A percentile compares a stretch with the other conserved stretches of the same genome.
Evolutionary conservation across 1,140 invertebrate genomes (phyloP).

Genomic region (Rhagoletis pomonella): DNA sequence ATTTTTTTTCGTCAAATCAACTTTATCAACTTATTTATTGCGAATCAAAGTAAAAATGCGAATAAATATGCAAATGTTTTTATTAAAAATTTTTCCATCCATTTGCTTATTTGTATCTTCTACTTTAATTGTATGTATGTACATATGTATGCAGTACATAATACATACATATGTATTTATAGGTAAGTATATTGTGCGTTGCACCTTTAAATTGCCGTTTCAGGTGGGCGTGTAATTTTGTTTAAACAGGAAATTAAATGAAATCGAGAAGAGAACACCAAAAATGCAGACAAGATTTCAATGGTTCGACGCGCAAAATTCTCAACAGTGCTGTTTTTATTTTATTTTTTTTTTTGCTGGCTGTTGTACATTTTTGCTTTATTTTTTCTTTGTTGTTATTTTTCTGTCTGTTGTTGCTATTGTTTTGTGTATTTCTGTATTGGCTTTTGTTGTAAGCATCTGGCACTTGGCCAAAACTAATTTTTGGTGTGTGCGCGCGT

Average conservation of each 20-base stretch:
- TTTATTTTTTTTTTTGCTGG: too few species aligned
- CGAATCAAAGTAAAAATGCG: too few species aligned
- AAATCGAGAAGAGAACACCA: background rate
- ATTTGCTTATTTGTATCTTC: background rate
- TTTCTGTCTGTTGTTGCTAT: background rate
- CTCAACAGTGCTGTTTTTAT: background rate
- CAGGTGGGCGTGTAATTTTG: conserved; percentile 44
- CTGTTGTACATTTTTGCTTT: background rate
- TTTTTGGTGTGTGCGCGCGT: background rate
- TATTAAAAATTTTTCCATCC: background rate
- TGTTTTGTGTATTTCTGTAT: background rate
- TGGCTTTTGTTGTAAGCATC: background rate
- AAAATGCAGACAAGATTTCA: background rate
- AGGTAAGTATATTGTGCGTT: background rate
- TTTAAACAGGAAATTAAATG: conserved; percentile 44
- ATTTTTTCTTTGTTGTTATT: background rate
- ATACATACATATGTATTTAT: background rate
- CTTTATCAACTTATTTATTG: too few species aligned
- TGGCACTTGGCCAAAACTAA: conserved; percentile 33
- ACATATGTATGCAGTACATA: background rate
- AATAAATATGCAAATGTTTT: too few species aligned
- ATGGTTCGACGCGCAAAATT: background rate
- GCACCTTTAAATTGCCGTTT: background rate
- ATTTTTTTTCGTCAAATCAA: too few species aligned
- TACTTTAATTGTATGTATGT: background rate